A percentile compares a stretch with the other conserved stretches of the same genome.
Evolutionary conservation across 2,888 invertebrate species (phyloP).

Genomic region (Limenitis camilla): DNA sequence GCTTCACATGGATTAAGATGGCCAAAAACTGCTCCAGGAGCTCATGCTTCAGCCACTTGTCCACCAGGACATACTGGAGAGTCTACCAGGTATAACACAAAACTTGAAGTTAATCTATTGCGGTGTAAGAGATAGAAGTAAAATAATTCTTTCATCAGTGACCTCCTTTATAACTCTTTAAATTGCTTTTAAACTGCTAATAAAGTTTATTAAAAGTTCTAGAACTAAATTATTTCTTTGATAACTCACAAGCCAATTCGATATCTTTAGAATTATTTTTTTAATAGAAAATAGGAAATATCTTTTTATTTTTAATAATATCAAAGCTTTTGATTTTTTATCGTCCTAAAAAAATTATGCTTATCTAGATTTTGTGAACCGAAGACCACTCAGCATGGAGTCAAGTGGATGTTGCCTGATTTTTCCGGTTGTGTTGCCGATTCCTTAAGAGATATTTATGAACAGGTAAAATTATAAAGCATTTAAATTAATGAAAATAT

Average conservation of each 20-base stretch:
- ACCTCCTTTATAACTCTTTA: conserved; percentile 6
- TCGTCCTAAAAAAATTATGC: background rate
- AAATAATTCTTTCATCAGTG: conserved; percentile 1
- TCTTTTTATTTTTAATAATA: too few species aligned
- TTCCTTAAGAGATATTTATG: conserved; percentile 76
- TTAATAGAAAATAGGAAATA: background rate
- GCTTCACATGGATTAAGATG: conserved; percentile 72
- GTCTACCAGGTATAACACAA: conserved; percentile 44
- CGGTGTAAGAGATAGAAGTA: background rate
- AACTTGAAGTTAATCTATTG: background rate
- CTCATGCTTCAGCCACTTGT: conserved; percentile 71
- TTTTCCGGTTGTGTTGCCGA: conserved; percentile 83
- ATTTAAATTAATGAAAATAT: background rate
- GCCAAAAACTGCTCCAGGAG: conserved; percentile 82
- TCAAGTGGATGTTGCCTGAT: conserved; percentile 84
- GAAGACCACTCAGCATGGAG: conserved; percentile 70
- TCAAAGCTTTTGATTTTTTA: too few species aligned
- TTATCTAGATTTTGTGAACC: conserved; percentile 60
- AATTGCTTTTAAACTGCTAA: conserved; percentile 9
- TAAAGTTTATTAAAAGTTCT: conserved; percentile 3
- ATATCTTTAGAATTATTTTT: conserved; percentile 6
- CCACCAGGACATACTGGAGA: conserved; percentile 71
- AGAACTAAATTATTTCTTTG: conserved; percentile 4
- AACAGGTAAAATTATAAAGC: conserved; percentile 65
- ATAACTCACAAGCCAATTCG: conserved; percentile 8